Evolutionary conservation across 2,888 invertebrate species (phyloP).

Genomic region (Limnephilus lunatus): DNA sequence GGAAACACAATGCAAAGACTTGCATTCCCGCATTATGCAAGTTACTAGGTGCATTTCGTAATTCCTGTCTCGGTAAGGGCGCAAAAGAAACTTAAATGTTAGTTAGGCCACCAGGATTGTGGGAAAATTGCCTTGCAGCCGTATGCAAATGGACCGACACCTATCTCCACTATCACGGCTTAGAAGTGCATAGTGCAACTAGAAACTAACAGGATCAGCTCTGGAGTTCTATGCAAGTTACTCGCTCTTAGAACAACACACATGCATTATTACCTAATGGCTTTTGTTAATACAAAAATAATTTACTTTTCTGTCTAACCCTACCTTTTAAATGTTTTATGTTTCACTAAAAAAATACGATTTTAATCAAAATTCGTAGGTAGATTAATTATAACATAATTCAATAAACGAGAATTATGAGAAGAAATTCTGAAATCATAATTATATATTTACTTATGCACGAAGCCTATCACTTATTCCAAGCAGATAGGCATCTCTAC

Average conservation of each 20-base stretch:
- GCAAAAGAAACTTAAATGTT: constrained; percentile 42
- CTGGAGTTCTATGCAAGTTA: neutral
- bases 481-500: too few relatives aligned
- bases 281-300: neutral
- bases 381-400: neutral
- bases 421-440: too few relatives aligned
- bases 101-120: constrained; percentile 33
- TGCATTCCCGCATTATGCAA: constrained; percentile 6
- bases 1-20: neutral
- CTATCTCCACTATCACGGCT: constrained; percentile 36
- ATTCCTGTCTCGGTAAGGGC: constrained; percentile 32
- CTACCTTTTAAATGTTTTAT: too few relatives aligned
- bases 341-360: too few relatives aligned
- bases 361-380: too few relatives aligned
- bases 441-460: too few relatives aligned
- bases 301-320: neutral
- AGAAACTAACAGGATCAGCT: neutral
- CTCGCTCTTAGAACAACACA: neutral
- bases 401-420: neutral
- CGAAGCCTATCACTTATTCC: too few relatives aligned
- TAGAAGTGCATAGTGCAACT: constrained; percentile 29
- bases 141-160: constrained; percentile 51
- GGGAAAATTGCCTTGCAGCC: constrained; percentile 38
- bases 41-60: neutral
- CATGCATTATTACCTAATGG: neutral